Evolutionary conservation across 2,888 invertebrate species (phyloP).

Genomic region (Watsonalla cultraria): DNA sequence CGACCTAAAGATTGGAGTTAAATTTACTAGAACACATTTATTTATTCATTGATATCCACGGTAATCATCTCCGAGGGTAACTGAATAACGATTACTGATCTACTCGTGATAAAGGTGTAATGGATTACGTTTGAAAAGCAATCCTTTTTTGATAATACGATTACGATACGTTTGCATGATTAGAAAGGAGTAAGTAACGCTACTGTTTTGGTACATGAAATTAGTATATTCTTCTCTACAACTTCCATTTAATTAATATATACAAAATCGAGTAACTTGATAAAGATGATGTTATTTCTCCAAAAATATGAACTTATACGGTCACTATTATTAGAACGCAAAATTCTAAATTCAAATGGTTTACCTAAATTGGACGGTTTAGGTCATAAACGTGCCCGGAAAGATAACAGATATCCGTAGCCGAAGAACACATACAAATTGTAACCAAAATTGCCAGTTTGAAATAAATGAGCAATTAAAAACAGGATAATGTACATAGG

Average conservation of each 20-base stretch:
- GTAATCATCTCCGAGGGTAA: conserved; percentile 59
- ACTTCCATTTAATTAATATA: no score
- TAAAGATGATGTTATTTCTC: no score
- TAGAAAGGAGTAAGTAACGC: no score
- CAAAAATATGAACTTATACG: no score
- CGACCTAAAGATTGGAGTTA: conserved; percentile 65
- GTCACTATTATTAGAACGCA: background rate
- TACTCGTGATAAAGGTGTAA: conserved; percentile 30
- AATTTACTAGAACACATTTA: conserved; percentile 78
- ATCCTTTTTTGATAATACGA: no score
- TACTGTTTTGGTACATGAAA: no score
- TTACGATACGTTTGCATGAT: no score
- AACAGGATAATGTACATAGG: conserved; percentile 14
- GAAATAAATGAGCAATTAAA: conserved; percentile 1
- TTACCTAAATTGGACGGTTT: background rate
- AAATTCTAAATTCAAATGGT: background rate
- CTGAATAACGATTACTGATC: conserved; percentile 43
- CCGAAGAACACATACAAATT: background rate
- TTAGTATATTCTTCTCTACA: no score
- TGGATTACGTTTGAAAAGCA: conserved; percentile 30
- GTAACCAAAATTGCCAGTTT: background rate
- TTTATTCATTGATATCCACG: conserved; percentile 54
- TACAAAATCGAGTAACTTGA: no score
- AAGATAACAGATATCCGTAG: background rate
- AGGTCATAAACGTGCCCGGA: background rate